phyloP scores from a whole-genome alignment of 1,140 invertebrate species.

The Pentalonia nigronervosa region DNA sequence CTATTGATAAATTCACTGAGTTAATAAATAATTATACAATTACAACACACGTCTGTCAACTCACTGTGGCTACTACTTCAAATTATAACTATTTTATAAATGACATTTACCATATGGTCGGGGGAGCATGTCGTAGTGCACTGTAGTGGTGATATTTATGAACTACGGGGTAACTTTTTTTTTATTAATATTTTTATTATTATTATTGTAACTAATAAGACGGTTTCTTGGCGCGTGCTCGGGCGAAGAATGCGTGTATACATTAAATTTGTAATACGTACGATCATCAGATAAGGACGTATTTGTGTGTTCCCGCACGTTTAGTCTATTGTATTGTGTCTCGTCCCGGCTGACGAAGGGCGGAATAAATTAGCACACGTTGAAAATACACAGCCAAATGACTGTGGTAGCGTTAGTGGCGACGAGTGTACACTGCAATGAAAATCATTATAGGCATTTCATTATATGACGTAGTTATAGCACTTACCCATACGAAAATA shows the following conservation, averaged over 20 bases:
- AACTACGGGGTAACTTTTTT: not conserved
- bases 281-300: constrained; percentile 42
- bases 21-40: not conserved
- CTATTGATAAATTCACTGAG: not conserved
- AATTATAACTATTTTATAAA: not conserved
- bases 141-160: not conserved
- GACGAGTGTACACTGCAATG: not conserved
- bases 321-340: constrained; percentile 40
- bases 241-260: not conserved
- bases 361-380: constrained; percentile 46
- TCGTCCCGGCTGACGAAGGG: constrained; percentile 40
- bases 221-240: constrained; percentile 51
- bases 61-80: not conserved
- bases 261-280: not conserved
- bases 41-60: not conserved
- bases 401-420: not conserved
- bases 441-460: not conserved
- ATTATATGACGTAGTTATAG: not conserved
- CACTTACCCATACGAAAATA: not conserved
- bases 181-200: not conserved
- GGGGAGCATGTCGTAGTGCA: too few relatives aligned
- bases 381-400: not conserved
- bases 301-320: not conserved
- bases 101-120: constrained; percentile 45
- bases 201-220: constrained; percentile 40